Evolutionary conservation across 1,140 invertebrate species (phyloP).

Genomic region (Liolophura sinensis): DNA sequence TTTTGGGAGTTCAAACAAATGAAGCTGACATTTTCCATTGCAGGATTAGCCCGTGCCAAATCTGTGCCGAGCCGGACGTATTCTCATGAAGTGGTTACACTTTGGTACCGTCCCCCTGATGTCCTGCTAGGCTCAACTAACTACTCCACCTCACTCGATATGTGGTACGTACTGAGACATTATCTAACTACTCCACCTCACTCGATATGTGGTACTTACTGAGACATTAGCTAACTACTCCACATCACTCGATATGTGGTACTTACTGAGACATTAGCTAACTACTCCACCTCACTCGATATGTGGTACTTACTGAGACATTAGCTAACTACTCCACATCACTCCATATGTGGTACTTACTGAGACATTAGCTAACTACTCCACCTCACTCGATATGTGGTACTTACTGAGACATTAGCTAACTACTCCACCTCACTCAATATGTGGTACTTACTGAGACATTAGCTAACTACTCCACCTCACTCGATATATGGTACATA

Average conservation of each 20-base stretch:
- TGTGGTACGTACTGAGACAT: conserved; percentile 73
- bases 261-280: conserved; percentile 70
- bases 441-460: too few relatives aligned
- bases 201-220: conserved; percentile 81
- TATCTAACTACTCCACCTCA: conserved; percentile 90
- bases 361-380: not conserved
- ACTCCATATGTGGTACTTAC: not conserved
- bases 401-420: not conserved
- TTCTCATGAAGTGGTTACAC: conserved; percentile 94
- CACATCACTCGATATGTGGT: conserved; percentile 87
- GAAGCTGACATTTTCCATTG: conserved; percentile 47
- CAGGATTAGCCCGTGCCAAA: conserved; percentile 91
- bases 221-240: conserved; percentile 86
- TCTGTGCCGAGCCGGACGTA: conserved; percentile 97
- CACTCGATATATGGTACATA: conserved; percentile 80
- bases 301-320: conserved; percentile 73
- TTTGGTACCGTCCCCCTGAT: conserved; percentile 86
- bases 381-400: not conserved
- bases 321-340: not conserved
- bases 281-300: conserved; percentile 86
- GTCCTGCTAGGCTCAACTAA: conserved; percentile 95
- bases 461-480: conserved; percentile 93
- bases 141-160: conserved; percentile 86
- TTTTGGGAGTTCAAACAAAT: not conserved
- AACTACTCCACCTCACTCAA: not conserved